These are phyloP conservation scores for Macquaria australasica DNA, from an alignment of 2,113 vertebrate species.

Conservation along the genomic window DNA sequence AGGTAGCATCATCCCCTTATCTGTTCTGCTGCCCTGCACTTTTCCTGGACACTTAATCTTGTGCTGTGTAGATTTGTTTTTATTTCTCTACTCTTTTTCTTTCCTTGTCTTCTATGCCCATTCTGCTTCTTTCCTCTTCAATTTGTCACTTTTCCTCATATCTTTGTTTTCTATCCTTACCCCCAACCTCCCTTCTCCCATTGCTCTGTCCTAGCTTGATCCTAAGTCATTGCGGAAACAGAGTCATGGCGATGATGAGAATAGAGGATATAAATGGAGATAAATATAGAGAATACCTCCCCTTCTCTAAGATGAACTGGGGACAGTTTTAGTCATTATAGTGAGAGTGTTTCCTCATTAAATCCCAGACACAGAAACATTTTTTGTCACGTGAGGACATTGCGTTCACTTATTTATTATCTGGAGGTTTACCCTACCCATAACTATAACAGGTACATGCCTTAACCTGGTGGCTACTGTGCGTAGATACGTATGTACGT, in stretches of 20 bases:
- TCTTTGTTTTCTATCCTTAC: background rate
- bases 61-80: conserved; percentile 31
- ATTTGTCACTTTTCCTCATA: conserved; percentile 18
- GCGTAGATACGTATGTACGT: too few species aligned
- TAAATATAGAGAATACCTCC: conserved; percentile 11
- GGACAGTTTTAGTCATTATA: conserved; percentile 5
- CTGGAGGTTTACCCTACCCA: background rate
- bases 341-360: conserved; percentile 14
- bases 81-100: conserved; percentile 4
- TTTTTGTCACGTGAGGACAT: background rate
- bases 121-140: conserved; percentile 23
- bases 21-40: conserved; percentile 33
- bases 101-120: background rate
- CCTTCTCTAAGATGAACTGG: background rate
- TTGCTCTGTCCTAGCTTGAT: background rate
- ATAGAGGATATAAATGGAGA: conserved; percentile 1
- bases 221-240: background rate
- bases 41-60: conserved; percentile 45
- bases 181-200: background rate
- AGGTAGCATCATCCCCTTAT: conserved; percentile 44
- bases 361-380: background rate
- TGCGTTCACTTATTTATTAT: background rate
- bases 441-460: background rate
- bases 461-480: background rate
- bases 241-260: too few species aligned